Conservation (phyloP, 2,888 invertebrate genomes). For the Biston stratarius region DNA sequence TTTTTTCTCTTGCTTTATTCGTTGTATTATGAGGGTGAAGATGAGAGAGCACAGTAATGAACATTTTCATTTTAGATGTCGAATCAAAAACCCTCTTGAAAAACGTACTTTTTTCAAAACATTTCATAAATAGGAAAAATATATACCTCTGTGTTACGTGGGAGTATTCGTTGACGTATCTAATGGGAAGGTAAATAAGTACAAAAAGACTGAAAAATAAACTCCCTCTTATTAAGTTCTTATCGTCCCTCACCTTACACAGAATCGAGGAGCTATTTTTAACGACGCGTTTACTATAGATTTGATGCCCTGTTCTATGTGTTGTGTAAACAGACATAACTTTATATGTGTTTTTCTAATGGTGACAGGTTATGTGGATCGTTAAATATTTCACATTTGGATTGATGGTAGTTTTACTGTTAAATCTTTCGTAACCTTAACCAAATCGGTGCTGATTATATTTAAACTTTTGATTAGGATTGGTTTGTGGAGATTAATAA, state of each 20-base stretch:
- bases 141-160: too few species aligned
- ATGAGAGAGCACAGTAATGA: slow-evolving; percentile 21
- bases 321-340: slow-evolving; percentile 33
- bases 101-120: neutral
- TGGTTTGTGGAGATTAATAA: too few species aligned
- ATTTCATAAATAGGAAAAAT: too few species aligned
- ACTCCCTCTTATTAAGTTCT: neutral
- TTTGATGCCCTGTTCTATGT: slow-evolving; percentile 26
- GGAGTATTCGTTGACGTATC: too few species aligned
- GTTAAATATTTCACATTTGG: slow-evolving; percentile 21
- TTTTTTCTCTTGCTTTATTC: slow-evolving; percentile 36
- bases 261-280: slow-evolving; percentile 52
- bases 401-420: slow-evolving; percentile 3
- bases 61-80: neutral
- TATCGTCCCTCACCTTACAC: slow-evolving; percentile 61
- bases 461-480: too few species aligned
- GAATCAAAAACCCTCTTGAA: neutral
- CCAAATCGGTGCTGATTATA: neutral
- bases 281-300: slow-evolving; percentile 67
- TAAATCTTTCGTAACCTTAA: neutral
- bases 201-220: too few species aligned
- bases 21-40: slow-evolving; percentile 27
- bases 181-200: too few species aligned
- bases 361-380: slow-evolving; percentile 27
- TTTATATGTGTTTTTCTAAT: slow-evolving; percentile 34